phyloP scores from a whole-genome alignment of 1,140 invertebrate species.

The Trichonephila clavata region DNA sequence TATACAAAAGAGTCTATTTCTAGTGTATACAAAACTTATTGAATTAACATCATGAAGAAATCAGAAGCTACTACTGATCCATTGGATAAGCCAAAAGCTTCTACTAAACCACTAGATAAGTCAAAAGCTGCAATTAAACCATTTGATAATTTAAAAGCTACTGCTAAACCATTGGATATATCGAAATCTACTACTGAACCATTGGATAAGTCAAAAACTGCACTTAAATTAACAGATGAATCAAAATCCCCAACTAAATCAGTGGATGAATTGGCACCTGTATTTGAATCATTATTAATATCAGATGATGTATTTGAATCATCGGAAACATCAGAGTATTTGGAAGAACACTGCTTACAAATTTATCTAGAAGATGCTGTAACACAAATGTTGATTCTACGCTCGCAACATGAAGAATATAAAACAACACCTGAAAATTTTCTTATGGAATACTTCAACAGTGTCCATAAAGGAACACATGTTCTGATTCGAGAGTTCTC shows the following conservation, averaged over 20 bases:
- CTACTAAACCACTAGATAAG: no score
- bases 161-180: no score
- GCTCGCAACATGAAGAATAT: constrained; percentile 39
- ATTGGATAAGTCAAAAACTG: no score
- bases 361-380: constrained; percentile 72
- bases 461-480: constrained; percentile 75
- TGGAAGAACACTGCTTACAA: constrained; percentile 51
- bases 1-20: no score
- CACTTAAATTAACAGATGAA: no score
- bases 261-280: no score
- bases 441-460: constrained; percentile 70
- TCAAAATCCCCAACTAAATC: no score
- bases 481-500: constrained; percentile 70
- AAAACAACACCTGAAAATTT: constrained; percentile 65
- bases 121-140: not conserved
- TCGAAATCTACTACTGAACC: no score
- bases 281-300: not conserved
- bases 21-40: not conserved
- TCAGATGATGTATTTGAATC: not conserved
- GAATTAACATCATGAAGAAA: not conserved
- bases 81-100: no score
- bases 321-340: constrained; percentile 15
- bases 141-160: no score
- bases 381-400: constrained; percentile 53
- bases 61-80: no score